These are phyloP conservation scores for Leptarthrus brevirostris DNA, from an alignment of 2,888 invertebrate species.

Conservation along the genomic window DNA sequence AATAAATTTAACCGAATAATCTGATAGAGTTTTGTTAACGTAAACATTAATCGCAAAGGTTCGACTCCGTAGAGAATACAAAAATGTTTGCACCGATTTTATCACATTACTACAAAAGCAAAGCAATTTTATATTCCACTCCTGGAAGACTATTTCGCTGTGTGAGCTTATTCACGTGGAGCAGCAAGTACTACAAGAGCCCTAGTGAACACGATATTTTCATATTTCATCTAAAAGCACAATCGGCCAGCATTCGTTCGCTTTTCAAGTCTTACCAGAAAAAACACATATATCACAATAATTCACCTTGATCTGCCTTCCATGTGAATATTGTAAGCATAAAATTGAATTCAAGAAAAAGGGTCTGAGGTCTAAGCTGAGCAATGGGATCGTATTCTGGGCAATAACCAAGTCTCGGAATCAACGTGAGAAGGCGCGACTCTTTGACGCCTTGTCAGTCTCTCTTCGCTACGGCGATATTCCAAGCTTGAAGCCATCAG, in stretches of 20 bases:
- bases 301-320: conserved; percentile 39
- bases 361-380: too few species aligned
- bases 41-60: conserved; percentile 36
- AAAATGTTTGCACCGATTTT: conserved; percentile 39
- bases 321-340: conserved; percentile 43
- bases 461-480: not conserved
- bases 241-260: not conserved
- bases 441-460: conserved; percentile 47
- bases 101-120: conserved; percentile 7
- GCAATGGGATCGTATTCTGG: not conserved
- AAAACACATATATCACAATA: conserved; percentile 19
- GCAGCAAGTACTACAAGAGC: too few species aligned
- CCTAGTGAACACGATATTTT: too few species aligned
- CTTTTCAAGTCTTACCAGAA: not conserved
- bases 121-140: not conserved
- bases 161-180: not conserved
- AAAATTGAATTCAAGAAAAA: conserved; percentile 46
- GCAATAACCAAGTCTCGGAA: conserved; percentile 18
- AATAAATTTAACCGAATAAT: conserved; percentile 41
- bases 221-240: too few species aligned
- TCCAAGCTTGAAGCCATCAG: conserved; percentile 5
- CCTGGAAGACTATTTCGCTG: not conserved
- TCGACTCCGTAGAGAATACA: conserved; percentile 30
- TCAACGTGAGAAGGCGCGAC: conserved; percentile 45
- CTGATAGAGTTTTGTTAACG: conserved; percentile 43